Conservation (phyloP, 2,888 invertebrate species). For the Clostera curtula region DNA sequence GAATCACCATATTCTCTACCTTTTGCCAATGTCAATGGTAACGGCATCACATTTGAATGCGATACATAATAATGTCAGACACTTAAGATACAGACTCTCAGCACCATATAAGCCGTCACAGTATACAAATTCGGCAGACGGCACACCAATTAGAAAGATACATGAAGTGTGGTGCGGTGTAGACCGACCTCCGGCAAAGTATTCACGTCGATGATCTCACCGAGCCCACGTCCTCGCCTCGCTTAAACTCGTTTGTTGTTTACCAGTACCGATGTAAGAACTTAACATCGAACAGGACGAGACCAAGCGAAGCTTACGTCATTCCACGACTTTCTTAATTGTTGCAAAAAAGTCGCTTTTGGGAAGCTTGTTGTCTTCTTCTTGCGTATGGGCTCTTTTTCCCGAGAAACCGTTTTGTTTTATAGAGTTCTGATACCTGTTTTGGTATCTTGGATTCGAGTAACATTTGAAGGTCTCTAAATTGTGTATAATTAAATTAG, state of each 20-base stretch:
- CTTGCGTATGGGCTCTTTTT: no score
- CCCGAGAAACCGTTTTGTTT: no score
- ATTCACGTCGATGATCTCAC: conserved; percentile 70
- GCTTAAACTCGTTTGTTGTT: conserved; percentile 70
- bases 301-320: conserved; percentile 52
- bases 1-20: no score
- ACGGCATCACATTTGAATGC: no score
- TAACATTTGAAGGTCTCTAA: no score
- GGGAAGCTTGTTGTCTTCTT: neutral
- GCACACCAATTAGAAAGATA: conserved; percentile 62
- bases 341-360: conserved; percentile 3
- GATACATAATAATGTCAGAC: no score
- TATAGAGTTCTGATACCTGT: no score
- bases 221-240: conserved; percentile 65
- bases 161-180: conserved; percentile 58
- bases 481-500: no score
- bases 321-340: conserved; percentile 26
- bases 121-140: conserved; percentile 52
- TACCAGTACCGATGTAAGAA: conserved; percentile 57
- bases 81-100: no score
- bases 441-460: no score
- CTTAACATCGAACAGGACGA: conserved; percentile 56
- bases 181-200: conserved; percentile 61
- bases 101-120: no score
- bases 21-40: no score